These are phyloP conservation scores for Drosophila lini DNA, from an alignment of 1,140 invertebrate genomes.

Conservation along the genomic window DNA sequence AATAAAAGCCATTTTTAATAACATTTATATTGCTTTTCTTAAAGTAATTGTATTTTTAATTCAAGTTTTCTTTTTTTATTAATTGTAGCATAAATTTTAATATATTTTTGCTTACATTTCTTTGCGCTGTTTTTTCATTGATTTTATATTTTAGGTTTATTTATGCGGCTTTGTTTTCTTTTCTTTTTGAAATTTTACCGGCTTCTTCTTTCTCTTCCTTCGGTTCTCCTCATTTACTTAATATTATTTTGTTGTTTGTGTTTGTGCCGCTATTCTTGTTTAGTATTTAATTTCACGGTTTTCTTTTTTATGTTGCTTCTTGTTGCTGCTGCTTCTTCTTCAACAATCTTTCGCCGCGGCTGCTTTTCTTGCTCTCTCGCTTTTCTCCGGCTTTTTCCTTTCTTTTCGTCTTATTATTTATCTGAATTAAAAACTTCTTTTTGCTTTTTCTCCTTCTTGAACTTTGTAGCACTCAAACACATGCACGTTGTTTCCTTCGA, in stretches of 20 bases:
- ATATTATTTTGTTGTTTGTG: slow-evolving; percentile 13
- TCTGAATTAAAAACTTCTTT: slow-evolving; percentile 16
- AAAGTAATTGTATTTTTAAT: too few species aligned
- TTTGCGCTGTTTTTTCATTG: slow-evolving; percentile 2
- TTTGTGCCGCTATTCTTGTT: slow-evolving; percentile 15
- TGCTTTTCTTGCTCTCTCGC: not conserved
- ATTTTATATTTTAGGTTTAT: not conserved
- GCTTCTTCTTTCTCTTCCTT: not conserved
- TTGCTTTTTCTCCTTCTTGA: not conserved
- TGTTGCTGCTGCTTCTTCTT: not conserved
- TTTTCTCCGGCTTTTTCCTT: not conserved
- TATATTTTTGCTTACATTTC: not conserved
- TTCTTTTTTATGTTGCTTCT: not conserved
- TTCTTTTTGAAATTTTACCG: slow-evolving; percentile 4
- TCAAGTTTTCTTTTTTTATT: not conserved
- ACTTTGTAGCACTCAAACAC: slow-evolving; percentile 28
- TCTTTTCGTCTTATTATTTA: slow-evolving; percentile 9
- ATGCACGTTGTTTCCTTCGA: slow-evolving; percentile 13
- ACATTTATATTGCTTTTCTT: not conserved
- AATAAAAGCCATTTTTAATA: too few species aligned
- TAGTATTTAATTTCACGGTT: slow-evolving; percentile 1
- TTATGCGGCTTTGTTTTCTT: not conserved
- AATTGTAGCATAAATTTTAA: not conserved
- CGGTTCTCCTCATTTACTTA: not conserved
- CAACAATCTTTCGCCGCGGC: not conserved